Percentiles rank a stretch among this genome's conserved stretches.
Evolutionary conservation across 2,797 vertebrate species (phyloP).

Genomic region (Esox masquinongy): DNA sequence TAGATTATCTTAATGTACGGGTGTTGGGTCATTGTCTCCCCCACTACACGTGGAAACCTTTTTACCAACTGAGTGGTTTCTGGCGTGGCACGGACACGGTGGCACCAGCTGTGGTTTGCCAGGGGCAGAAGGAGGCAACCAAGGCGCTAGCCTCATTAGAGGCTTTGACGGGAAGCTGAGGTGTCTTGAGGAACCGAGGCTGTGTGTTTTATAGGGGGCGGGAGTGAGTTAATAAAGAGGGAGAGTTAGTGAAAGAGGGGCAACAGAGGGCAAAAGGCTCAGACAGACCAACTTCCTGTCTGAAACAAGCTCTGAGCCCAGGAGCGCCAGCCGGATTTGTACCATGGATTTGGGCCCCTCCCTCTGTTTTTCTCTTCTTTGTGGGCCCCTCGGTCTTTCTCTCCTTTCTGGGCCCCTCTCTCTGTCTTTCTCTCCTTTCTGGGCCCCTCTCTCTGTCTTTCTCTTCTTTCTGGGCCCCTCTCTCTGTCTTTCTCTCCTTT

Average conservation of each 20-base stretch:
- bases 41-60: constrained; percentile 5
- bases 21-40: constrained; percentile 42
- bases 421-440: too few relatives aligned
- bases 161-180: constrained; percentile 23
- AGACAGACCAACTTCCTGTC: constrained; percentile 7
- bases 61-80: background rate
- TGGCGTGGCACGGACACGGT: constrained; percentile 10
- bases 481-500: too few relatives aligned
- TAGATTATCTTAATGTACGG: background rate
- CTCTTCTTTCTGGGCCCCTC: too few relatives aligned
- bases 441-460: too few relatives aligned
- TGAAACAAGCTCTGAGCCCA: background rate
- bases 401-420: too few relatives aligned
- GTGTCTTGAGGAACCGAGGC: constrained; percentile 3
- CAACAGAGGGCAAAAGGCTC: background rate
- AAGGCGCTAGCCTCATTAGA: constrained; percentile 2
- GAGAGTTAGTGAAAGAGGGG: constrained; percentile 2
- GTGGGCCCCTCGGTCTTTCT: too few relatives aligned
- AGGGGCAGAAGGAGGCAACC: constrained; percentile 10
- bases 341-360: too few relatives aligned
- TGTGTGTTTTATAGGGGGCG: constrained; percentile 1
- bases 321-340: constrained; percentile 18
- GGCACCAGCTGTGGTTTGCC: constrained; percentile 38
- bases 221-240: background rate
- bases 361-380: too few relatives aligned